Evolutionary conservation across 2,888 invertebrate genomes (phyloP).

Genomic region (Ennomos fuscantarius): DNA sequence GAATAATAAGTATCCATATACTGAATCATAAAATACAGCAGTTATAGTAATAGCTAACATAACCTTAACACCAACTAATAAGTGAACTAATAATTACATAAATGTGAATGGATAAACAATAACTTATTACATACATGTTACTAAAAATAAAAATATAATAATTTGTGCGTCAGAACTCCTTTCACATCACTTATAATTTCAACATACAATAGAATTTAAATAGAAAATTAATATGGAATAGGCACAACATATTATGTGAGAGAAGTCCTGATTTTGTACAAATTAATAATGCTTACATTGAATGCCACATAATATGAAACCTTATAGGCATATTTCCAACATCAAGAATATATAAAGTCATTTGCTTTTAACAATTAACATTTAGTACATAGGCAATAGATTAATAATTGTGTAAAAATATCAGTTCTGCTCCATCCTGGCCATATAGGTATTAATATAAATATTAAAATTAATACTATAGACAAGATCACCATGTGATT

Average conservation of each 20-base stretch:
- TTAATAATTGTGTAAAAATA: slow-evolving; percentile 36
- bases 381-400: slow-evolving; percentile 25
- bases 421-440: slow-evolving; percentile 28
- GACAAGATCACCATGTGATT: slow-evolving; percentile 17
- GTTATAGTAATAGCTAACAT: slow-evolving; percentile 24
- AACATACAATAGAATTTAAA: slow-evolving; percentile 24
- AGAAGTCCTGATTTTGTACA: slow-evolving; percentile 23
- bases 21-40: slow-evolving; percentile 6
- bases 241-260: slow-evolving; percentile 25
- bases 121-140: slow-evolving; percentile 16
- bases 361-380: slow-evolving; percentile 29
- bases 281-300: slow-evolving; percentile 26
- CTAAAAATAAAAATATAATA: slow-evolving; percentile 16
- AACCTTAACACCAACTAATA: slow-evolving; percentile 32
- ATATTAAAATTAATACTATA: slow-evolving; percentile 13
- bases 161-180: slow-evolving; percentile 30
- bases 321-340: slow-evolving; percentile 33
- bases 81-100: slow-evolving; percentile 25
- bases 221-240: slow-evolving; percentile 27
- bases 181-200: slow-evolving; percentile 22
- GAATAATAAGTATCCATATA: slow-evolving; percentile 3
- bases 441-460: slow-evolving; percentile 14
- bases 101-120: slow-evolving; percentile 16
- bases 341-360: slow-evolving; percentile 34
- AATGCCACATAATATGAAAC: slow-evolving; percentile 22